Conservation (phyloP, 2,113 vertebrate species). For the Motacilla alba region DNA sequence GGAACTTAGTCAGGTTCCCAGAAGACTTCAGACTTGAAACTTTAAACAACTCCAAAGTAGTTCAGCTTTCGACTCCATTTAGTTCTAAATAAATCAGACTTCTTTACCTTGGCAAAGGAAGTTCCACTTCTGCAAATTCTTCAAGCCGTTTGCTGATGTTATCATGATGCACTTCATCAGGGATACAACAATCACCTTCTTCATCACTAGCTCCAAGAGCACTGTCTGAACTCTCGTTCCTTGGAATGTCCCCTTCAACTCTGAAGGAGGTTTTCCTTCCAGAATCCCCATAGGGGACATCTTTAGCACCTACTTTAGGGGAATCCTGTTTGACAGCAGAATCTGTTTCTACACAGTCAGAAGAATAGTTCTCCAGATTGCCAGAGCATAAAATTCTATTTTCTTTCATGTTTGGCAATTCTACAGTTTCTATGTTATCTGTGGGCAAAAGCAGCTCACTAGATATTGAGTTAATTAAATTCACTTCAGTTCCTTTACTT, state of each 20-base stretch:
- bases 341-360: not conserved
- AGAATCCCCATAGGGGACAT: slow-evolving; percentile 70
- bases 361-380: not conserved
- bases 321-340: slow-evolving; percentile 19
- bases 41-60: not conserved
- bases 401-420: not conserved
- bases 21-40: not conserved
- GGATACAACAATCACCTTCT: slow-evolving; percentile 60
- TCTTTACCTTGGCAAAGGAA: slow-evolving; percentile 82
- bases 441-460: not conserved
- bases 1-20: not conserved
- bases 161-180: not conserved
- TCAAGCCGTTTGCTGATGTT: slow-evolving; percentile 14
- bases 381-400: not conserved
- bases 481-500: slow-evolving; percentile 4
- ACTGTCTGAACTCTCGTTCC: slow-evolving; percentile 83
- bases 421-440: not conserved
- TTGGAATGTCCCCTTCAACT: slow-evolving; percentile 74
- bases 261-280: slow-evolving; percentile 54
- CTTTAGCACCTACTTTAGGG: not conserved
- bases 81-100: not conserved
- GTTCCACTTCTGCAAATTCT: slow-evolving; percentile 74
- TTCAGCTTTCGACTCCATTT: not conserved
- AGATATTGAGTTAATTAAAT: not conserved
- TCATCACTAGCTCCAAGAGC: slow-evolving; percentile 84